Evolutionary conservation across 2,888 invertebrate species (phyloP).

Genomic region (Mycalesis mineus): DNA sequence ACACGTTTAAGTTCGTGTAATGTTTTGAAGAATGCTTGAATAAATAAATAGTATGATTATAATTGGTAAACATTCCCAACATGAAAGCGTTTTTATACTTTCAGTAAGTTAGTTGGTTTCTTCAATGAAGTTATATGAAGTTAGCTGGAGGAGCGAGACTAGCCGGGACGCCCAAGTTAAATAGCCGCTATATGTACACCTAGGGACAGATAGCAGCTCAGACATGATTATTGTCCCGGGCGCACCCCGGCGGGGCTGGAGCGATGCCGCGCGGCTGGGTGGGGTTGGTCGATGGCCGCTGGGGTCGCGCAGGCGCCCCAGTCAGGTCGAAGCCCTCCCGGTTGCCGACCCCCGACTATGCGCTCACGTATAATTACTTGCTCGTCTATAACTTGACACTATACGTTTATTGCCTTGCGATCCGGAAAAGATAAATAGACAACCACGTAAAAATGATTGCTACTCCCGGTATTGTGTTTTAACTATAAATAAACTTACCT

Average conservation of each 20-base stretch:
- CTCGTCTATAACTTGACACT: conserved; percentile 33
- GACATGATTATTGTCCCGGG: conserved; percentile 31
- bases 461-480: neutral
- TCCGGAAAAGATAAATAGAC: conserved; percentile 4
- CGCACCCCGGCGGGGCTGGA: conserved; percentile 26
- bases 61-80: no score
- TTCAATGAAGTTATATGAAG: neutral
- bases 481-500: no score
- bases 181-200: conserved; percentile 6
- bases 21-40: no score
- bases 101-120: neutral
- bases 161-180: neutral
- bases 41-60: neutral
- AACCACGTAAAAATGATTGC: neutral
- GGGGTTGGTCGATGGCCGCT: conserved; percentile 57
- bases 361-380: conserved; percentile 44
- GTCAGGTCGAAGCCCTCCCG: conserved; percentile 69
- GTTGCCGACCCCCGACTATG: conserved; percentile 69
- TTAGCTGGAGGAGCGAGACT: neutral
- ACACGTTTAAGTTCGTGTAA: no score
- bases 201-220: conserved; percentile 21
- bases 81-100: no score
- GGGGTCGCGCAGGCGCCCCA: conserved; percentile 66
- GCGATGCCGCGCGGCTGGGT: conserved; percentile 25
- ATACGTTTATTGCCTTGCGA: conserved; percentile 3